Conservation (phyloP, 2,888 invertebrate species). For the Cyrtodaria siliqua region DNA sequence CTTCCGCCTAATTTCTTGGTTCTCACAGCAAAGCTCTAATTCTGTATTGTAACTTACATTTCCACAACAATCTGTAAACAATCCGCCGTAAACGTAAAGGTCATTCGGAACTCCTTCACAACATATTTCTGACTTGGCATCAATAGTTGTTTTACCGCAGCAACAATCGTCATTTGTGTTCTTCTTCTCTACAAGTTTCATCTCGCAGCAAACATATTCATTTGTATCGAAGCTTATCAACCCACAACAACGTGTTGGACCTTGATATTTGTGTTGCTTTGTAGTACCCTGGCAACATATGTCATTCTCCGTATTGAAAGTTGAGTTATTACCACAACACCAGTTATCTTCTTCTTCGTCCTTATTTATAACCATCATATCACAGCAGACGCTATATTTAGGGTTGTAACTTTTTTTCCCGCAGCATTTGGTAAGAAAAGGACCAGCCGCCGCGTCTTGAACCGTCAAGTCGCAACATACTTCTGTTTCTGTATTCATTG, state of each 20-base stretch:
- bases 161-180: slow-evolving; percentile 41
- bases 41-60: slow-evolving; percentile 35
- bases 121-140: slow-evolving; percentile 46
- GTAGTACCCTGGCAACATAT: slow-evolving; percentile 36
- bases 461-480: slow-evolving; percentile 36
- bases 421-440: slow-evolving; percentile 29
- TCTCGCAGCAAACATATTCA: slow-evolving; percentile 41
- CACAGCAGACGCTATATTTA: slow-evolving; percentile 32
- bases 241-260: slow-evolving; percentile 39
- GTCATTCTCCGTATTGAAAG: slow-evolving; percentile 29
- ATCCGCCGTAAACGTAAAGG: slow-evolving; percentile 29
- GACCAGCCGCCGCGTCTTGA: slow-evolving; percentile 4
- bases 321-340: slow-evolving; percentile 43
- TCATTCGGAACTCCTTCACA: slow-evolving; percentile 38
- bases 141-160: slow-evolving; percentile 53
- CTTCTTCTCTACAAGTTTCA: slow-evolving; percentile 19
- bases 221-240: slow-evolving; percentile 25
- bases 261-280: slow-evolving; percentile 19
- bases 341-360: slow-evolving; percentile 31
- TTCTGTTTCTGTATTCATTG: slow-evolving; percentile 33
- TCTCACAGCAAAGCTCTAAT: slow-evolving; percentile 51
- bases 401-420: slow-evolving; percentile 34
- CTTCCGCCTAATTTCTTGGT: slow-evolving; percentile 33
- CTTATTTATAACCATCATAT: slow-evolving; percentile 29
- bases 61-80: slow-evolving; percentile 43